Evolutionary conservation across 1,140 invertebrate species (phyloP), one percentile per base, ranked within the genome.

Genomic region (Adelges cooleyi): DNA sequence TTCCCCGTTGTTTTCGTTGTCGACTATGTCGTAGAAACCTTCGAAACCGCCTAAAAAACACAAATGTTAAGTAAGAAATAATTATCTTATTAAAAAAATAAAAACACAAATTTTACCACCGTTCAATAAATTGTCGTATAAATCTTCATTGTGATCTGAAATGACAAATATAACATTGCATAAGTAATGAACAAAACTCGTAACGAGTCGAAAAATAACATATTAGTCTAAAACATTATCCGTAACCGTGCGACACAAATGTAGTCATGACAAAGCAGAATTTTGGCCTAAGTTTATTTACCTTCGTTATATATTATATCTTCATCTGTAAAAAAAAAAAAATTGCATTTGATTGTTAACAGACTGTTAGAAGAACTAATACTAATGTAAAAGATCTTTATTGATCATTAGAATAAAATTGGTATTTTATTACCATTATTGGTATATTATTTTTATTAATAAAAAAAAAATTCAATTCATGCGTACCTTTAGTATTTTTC

Each of bases 21-120:
- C 4, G 27, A 29, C 33, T 48, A 25, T 20, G 46, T 15, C 38
- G 8, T 62, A 23, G 33, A 62, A 62, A 2, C 56, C 56, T 27
- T 15, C 44, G 33, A 62, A 62, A 13, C 56, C 56, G 11, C 29
- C 29, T 33, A 33, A 6, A 33, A 33, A 11, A 33, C 11, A 33
- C 11, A 33, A 33, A 33, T n/a, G n/a, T 6, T 33, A 33, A 33
- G 11, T 33, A 6, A 33, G 29, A 33, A 33, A 33, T 33, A 33
- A 33, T 33, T 33, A n/a, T n/a, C n/a, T n/a, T n/a, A n/a, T n/a
- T n/a, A n/a, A n/a, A n/a, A n/a, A n/a, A n/a, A n/a, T n/a, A n/a
- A n/a, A n/a, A n/a, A n/a, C n/a, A n/a, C n/a, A 33, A 33, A 33
- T 11, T 6, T 33, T 33, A 62, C 56, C 56, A 48, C 42, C 56